Percentiles rank a stretch among this genome's conserved stretches.
phyloP scores from a whole-genome alignment of 2,113 vertebrate genomes.

The Pachycephala philippinensis region DNA sequence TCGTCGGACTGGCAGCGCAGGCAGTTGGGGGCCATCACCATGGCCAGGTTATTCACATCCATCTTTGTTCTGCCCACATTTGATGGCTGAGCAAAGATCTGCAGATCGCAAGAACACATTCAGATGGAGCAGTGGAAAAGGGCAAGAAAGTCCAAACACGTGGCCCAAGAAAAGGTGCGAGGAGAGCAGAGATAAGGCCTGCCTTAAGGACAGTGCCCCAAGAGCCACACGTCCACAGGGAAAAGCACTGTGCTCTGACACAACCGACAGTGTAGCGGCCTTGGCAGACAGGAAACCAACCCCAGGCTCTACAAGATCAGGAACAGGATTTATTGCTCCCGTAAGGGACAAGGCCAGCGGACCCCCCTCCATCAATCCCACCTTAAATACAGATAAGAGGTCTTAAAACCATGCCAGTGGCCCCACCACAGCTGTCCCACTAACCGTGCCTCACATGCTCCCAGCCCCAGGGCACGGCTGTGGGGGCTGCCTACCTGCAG shows the following conservation, averaged over 20 bases:
- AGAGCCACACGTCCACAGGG: rapidly evolving
- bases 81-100: slow-evolving; percentile 88
- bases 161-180: background rate
- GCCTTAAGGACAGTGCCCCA: background rate
- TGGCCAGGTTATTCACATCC: slow-evolving; percentile 92
- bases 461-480: background rate
- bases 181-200: background rate
- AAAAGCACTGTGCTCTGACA: background rate
- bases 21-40: slow-evolving; percentile 94
- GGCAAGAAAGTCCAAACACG: background rate
- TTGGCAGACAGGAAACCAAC: background rate
- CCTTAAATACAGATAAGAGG: background rate
- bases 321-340: background rate
- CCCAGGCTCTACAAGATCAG: background rate
- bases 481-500: slow-evolving; percentile 76
- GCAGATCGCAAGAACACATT: background rate
- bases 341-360: background rate
- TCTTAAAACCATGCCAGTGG: background rate
- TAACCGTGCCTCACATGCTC: rapidly evolving
- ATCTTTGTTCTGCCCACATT: slow-evolving; percentile 90
- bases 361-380: background rate
- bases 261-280: rapidly evolving
- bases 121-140: background rate
- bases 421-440: background rate
- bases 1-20: slow-evolving; percentile 88